Evolutionary conservation across 1,140 invertebrate genomes (phyloP), one percentile per base, ranked within the genome.

Genomic region (Atta texana): DNA sequence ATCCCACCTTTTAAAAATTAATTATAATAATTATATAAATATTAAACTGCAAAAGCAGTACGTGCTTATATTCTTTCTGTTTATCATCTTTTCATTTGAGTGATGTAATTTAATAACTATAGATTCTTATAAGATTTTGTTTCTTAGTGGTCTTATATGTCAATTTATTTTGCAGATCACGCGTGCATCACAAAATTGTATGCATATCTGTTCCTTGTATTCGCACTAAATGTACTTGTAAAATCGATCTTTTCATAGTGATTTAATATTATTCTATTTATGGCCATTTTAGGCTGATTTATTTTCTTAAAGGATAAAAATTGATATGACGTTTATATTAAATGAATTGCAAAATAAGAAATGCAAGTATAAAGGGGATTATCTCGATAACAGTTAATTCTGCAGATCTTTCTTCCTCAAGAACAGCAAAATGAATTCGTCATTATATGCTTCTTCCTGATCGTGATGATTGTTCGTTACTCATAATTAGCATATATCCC

Each of bases 401-500:
- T 61, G 18, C 6, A 39, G 5, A 12, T 51, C 12, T 3, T 14
- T 53, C 14, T 53, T 34, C 6, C n/a, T 81, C 16, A n/a, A 71
- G 24, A 74, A 10, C 5, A n/a, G 53, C 6, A 21, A 28, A 74
- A 74, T 18, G 39, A 44, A 7, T 14, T 4, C 8, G 7, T 61
- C 61, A 34, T 63, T 75, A 75, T 7, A 0, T 1, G 18, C 6
- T 63, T 34, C 63, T 75, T 61, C 14, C 44, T 24, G 55, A 61
- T 74, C 18, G 7, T 24, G 59, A 24, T 6, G 53, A 82, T 74
- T 44, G 28, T 74, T 10, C 16, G 53, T 78, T 6, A 44, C n/a
- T 66, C 49, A 31, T 12, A 78, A 85, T 85, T 78, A 78, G 31
- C 49, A 85, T 57, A 78, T 51, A 61, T 39, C 21, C 16, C 59